These are phyloP conservation scores for Syrmaticus mikado DNA, from an alignment of 2,113 vertebrate species.

Conservation along the genomic window DNA sequence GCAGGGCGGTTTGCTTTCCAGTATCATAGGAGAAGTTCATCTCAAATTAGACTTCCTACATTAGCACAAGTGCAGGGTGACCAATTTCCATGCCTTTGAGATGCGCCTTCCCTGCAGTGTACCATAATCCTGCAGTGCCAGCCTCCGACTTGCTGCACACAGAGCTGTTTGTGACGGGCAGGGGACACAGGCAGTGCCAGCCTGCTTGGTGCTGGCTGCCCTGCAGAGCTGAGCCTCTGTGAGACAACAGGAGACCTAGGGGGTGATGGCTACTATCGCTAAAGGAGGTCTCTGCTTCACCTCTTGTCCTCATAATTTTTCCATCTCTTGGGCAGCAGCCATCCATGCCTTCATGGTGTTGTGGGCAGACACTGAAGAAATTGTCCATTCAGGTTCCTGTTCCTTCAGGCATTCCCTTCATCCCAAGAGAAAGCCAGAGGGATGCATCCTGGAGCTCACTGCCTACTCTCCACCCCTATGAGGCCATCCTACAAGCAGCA, in stretches of 20 bases:
- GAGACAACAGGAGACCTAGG: fast-evolving
- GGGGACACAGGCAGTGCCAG: neutral
- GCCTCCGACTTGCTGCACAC: neutral
- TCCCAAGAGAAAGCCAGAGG: neutral
- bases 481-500: neutral
- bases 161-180: neutral
- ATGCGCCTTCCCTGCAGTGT: neutral
- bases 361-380: neutral
- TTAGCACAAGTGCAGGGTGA: neutral
- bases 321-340: neutral
- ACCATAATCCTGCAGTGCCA: neutral
- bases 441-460: neutral
- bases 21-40: neutral
- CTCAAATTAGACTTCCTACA: neutral
- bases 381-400: neutral
- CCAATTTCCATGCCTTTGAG: neutral
- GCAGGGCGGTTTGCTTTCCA: constrained; percentile 24
- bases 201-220: neutral
- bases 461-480: neutral
- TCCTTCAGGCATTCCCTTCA: neutral
- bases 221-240: neutral
- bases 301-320: neutral
- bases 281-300: neutral
- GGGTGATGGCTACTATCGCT: neutral
- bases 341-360: fast-evolving